Evolutionary conservation across 2,113 vertebrate genomes (phyloP).

Genomic region (Lepus timidus): DNA sequence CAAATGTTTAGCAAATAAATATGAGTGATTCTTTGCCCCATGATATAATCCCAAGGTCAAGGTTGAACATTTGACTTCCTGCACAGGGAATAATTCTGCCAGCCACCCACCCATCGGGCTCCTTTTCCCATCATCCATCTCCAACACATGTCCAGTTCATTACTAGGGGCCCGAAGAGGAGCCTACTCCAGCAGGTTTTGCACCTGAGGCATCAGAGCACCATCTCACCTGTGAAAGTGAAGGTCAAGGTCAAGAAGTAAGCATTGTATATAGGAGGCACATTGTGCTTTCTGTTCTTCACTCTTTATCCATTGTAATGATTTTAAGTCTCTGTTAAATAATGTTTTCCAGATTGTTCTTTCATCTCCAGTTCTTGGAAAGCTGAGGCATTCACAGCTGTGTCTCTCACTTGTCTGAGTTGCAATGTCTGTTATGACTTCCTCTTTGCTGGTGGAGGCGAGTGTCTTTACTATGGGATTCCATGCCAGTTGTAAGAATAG

Average conservation of each 20-base stretch:
- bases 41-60: neutral
- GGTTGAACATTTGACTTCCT: neutral
- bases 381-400: neutral
- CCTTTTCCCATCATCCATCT: neutral
- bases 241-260: no score
- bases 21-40: neutral
- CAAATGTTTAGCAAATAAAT: neutral
- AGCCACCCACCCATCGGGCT: neutral
- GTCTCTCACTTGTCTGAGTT: neutral
- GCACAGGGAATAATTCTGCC: neutral
- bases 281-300: neutral
- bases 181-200: accelerated
- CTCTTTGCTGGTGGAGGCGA: neutral
- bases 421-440: neutral
- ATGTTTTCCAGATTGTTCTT: neutral
- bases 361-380: neutral
- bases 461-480: neutral
- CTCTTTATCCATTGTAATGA: neutral
- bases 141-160: accelerated
- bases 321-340: neutral
- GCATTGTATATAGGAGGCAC: neutral
- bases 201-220: neutral
- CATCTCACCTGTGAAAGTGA: neutral
- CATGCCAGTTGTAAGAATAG: neutral
- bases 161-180: neutral